Percentiles rank a stretch among this genome's conserved stretches.
Evolutionary conservation across 1,140 invertebrate genomes (phyloP).

Genomic region (Zaprionus davidi): DNA sequence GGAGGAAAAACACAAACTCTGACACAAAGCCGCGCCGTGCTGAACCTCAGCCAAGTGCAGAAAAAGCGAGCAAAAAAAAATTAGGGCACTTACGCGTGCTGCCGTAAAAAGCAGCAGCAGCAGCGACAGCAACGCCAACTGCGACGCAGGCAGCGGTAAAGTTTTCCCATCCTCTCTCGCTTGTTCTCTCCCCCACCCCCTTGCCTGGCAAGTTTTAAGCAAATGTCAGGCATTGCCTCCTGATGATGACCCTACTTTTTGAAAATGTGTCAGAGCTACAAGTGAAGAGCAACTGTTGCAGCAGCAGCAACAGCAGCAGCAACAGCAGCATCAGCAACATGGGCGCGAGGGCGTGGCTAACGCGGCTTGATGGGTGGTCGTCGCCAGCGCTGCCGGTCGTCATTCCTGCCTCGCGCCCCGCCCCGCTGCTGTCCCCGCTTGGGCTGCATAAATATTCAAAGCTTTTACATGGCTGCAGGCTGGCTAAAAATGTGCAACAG

Average conservation of each 20-base stretch:
- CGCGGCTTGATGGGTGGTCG: slow-evolving; percentile 40
- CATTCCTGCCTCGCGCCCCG: slow-evolving; percentile 30
- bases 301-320: slow-evolving; percentile 43
- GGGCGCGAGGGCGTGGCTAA: slow-evolving; percentile 32
- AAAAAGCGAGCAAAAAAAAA: slow-evolving; percentile 52
- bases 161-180: slow-evolving; percentile 46
- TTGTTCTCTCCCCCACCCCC: not conserved
- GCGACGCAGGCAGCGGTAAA: slow-evolving; percentile 48
- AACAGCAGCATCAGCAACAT: slow-evolving; percentile 14
- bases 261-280: slow-evolving; percentile 81
- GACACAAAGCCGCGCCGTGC: slow-evolving; percentile 25
- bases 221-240: slow-evolving; percentile 68
- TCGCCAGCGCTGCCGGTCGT: slow-evolving; percentile 17
- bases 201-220: slow-evolving; percentile 66
- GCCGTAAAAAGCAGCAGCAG: slow-evolving; percentile 62
- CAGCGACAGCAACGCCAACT: slow-evolving; percentile 5
- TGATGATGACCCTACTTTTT: slow-evolving; percentile 79
- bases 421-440: slow-evolving; percentile 39
- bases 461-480: slow-evolving; percentile 79
- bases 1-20: slow-evolving; percentile 12
- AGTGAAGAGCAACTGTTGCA: slow-evolving; percentile 79
- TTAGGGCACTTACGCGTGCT: slow-evolving; percentile 78
- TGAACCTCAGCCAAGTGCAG: slow-evolving; percentile 12
- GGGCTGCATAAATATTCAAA: slow-evolving; percentile 77
- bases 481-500: slow-evolving; percentile 81